These are phyloP conservation scores for Drosophila lacicola DNA, from an alignment of 2,888 invertebrate species.

Conservation along the genomic window DNA sequence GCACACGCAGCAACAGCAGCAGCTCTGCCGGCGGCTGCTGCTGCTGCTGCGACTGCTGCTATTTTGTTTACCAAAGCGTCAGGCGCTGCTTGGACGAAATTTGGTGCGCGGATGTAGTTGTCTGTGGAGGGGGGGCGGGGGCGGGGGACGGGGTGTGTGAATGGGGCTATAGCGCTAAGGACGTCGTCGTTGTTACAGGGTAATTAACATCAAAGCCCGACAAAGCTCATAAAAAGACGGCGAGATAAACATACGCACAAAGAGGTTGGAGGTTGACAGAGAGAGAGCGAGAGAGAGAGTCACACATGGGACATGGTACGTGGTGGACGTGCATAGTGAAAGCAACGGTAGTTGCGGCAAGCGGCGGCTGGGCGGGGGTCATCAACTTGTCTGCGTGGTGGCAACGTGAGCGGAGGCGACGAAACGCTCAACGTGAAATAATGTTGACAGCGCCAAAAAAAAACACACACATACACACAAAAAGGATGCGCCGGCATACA, in stretches of 20 bases:
- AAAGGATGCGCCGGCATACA: slow-evolving; percentile 28
- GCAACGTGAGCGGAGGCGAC: slow-evolving; percentile 14
- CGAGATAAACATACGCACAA: slow-evolving; percentile 66
- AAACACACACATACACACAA: slow-evolving; percentile 54
- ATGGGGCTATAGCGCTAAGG: slow-evolving; percentile 38
- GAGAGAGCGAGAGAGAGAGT: neutral
- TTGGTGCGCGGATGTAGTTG: slow-evolving; percentile 19
- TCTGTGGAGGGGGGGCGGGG: neutral
- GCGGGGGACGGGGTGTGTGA: too few relatives aligned
- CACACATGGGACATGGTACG: slow-evolving; percentile 53
- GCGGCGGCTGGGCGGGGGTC: slow-evolving; percentile 38
- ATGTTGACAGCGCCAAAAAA: slow-evolving; percentile 75
- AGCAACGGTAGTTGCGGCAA: neutral
- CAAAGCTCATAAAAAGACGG: slow-evolving; percentile 81
- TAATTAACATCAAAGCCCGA: slow-evolving; percentile 83
- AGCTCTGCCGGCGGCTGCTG: slow-evolving; percentile 14
- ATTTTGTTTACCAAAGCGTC: slow-evolving; percentile 77
- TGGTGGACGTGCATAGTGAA: slow-evolving; percentile 35
- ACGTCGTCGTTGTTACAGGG: slow-evolving; percentile 79
- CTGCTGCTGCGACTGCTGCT: slow-evolving; percentile 43
- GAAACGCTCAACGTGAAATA: slow-evolving; percentile 63
- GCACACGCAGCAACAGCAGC: neutral
- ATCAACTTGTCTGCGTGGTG: slow-evolving; percentile 70
- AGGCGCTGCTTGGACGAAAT: slow-evolving; percentile 22
- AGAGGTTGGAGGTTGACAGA: neutral